phyloP scores from a whole-genome alignment of 2,113 vertebrate genomes.

The Platanista minor region DNA sequence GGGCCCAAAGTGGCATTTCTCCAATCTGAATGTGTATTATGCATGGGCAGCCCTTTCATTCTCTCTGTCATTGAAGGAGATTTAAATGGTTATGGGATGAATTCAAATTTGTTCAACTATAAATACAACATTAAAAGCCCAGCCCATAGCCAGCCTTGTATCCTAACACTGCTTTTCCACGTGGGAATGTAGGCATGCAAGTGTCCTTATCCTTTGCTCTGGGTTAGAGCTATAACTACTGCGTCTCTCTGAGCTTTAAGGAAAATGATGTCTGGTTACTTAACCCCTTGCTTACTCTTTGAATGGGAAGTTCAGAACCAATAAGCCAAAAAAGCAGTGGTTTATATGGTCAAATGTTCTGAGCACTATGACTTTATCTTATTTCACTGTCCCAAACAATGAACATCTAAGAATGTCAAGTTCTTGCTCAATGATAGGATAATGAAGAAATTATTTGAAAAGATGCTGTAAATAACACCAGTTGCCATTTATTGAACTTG shows the following conservation, averaged over 20 bases:
- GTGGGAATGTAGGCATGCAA: neutral
- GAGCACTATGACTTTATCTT: neutral
- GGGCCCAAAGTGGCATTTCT: neutral
- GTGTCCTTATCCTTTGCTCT: neutral
- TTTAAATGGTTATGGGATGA: neutral
- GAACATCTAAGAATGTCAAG: neutral
- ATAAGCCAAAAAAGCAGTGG: neutral
- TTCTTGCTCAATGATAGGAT: neutral
- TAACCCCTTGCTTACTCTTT: neutral
- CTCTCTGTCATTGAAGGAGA: neutral
- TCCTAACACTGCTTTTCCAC: neutral
- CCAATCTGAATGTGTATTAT: neutral
- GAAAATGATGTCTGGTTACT: neutral
- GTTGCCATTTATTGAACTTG: neutral
- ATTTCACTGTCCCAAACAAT: neutral
- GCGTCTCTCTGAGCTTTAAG: neutral
- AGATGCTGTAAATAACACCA: neutral
- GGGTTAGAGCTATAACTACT: neutral
- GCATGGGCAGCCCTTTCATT: neutral
- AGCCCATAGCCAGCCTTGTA: neutral
- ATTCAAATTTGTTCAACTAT: neutral
- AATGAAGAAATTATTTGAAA: neutral
- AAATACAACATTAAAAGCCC: neutral
- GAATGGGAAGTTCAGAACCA: neutral
- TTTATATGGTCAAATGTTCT: neutral